Conservation (phyloP, 2,797 vertebrate species). For the Odontamblyopus lacepedii region DNA sequence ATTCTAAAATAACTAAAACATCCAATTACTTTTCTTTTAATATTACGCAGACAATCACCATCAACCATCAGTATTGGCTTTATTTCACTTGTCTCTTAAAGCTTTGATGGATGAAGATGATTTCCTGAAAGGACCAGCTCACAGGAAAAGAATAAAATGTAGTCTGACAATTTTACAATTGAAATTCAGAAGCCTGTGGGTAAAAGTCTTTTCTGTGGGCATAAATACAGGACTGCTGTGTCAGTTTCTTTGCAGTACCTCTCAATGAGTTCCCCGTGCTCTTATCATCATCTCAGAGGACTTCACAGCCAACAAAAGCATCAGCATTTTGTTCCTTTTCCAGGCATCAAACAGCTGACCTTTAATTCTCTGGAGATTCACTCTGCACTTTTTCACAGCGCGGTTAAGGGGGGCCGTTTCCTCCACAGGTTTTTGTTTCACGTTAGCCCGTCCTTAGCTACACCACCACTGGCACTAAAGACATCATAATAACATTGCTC, state of each 20-base stretch:
- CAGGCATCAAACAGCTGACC: conserved; percentile 55
- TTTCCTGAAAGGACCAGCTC: not conserved
- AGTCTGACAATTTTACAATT: conserved; percentile 7
- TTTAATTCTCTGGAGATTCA: conserved; percentile 58
- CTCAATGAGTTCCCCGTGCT: conserved; percentile 20
- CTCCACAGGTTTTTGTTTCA: conserved; percentile 44
- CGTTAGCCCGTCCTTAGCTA: conserved; percentile 29
- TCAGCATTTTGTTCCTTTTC: conserved; percentile 51
- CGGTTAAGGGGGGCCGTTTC: conserved; percentile 46
- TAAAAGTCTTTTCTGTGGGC: conserved; percentile 4
- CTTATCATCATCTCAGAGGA: conserved; percentile 39
- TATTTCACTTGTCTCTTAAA: not conserved
- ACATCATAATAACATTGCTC: conserved; percentile 7
- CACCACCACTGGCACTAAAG: not conserved
- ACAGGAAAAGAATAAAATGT: not conserved
- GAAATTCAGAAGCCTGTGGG: conserved; percentile 16
- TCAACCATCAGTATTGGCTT: not conserved
- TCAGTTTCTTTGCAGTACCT: conserved; percentile 36
- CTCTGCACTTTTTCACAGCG: conserved; percentile 35
- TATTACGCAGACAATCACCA: not conserved
- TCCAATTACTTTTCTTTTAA: too few relatives aligned
- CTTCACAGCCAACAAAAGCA: conserved; percentile 38
- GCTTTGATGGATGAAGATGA: not conserved
- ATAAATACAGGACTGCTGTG: conserved; percentile 21
- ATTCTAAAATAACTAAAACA: too few relatives aligned